Conservation (phyloP, 2,113 vertebrate genomes). For the Ptyas mucosa region DNA sequence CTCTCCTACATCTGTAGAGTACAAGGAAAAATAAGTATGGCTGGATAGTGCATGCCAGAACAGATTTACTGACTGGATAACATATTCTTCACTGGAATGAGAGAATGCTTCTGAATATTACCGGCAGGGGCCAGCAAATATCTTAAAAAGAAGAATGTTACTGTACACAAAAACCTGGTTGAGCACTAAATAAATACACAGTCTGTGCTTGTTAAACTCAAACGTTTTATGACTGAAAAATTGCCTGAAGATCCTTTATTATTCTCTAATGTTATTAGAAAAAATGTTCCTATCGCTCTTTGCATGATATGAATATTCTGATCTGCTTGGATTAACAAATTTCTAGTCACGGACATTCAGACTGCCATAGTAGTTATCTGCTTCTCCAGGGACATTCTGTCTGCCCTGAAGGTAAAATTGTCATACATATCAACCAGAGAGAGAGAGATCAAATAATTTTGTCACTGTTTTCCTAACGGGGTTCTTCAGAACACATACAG, state of each 20-base stretch:
- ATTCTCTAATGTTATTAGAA: slow-evolving; percentile 36
- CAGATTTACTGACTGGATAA: neutral
- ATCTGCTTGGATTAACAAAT: slow-evolving; percentile 43
- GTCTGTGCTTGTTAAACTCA: neutral
- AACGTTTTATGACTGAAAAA: slow-evolving; percentile 2
- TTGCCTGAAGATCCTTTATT: slow-evolving; percentile 4
- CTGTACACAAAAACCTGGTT: neutral
- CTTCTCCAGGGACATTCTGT: slow-evolving; percentile 36
- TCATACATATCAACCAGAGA: slow-evolving; percentile 31
- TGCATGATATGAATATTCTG: slow-evolving; percentile 57
- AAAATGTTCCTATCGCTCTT: slow-evolving; percentile 53
- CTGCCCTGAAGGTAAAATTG: slow-evolving; percentile 50
- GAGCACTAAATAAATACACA: slow-evolving; percentile 7
- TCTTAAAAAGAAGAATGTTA: neutral
- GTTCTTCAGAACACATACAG: neutral
- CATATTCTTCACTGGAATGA: neutral
- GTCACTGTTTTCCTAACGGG: slow-evolving; percentile 29
- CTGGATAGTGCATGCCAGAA: neutral
- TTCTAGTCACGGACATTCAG: slow-evolving; percentile 44
- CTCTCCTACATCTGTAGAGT: neutral
- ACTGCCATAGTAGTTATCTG: slow-evolving; percentile 37
- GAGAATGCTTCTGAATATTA: neutral
- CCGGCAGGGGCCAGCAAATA: neutral
- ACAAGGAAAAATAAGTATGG: neutral
- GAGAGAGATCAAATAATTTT: slow-evolving; percentile 25